A percentile compares a stretch with the other conserved stretches of the same genome.
Evolutionary conservation across 2,888 invertebrate genomes (phyloP).

Genomic region (Drosophila monieri): DNA sequence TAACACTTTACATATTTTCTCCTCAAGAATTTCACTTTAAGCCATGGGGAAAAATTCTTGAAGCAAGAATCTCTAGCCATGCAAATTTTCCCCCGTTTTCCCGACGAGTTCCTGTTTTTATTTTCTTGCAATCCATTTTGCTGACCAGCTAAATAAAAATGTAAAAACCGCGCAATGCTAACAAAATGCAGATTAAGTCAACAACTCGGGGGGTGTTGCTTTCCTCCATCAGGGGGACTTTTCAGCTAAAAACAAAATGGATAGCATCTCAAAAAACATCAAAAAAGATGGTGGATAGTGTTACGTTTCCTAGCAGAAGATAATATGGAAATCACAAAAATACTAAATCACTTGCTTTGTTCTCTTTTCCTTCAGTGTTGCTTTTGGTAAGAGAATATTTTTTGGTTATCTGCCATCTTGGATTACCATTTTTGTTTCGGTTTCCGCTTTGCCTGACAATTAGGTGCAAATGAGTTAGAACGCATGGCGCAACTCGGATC

Average conservation of each 20-base stretch:
- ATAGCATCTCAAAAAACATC: not conserved
- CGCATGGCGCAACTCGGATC: constrained; percentile 51
- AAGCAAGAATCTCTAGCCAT: constrained; percentile 34
- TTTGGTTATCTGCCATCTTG: constrained; percentile 8
- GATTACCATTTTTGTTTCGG: constrained; percentile 10
- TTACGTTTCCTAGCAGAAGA: not conserved
- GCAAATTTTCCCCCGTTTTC: constrained; percentile 50
- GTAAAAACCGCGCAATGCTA: constrained; percentile 36
- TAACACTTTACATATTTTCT: constrained; percentile 1
- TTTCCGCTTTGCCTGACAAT: constrained; percentile 67
- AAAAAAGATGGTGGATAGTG: constrained; percentile 7
- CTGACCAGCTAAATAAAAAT: constrained; percentile 54
- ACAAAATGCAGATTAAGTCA: constrained; percentile 75
- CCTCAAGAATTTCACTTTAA: not conserved
- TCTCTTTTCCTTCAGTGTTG: not conserved
- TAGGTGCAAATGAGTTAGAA: constrained; percentile 76
- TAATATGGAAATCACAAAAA: not conserved
- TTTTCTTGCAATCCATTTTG: constrained; percentile 9
- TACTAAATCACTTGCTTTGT: constrained; percentile 11
- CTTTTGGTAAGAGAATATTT: not conserved
- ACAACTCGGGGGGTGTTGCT: constrained; percentile 39
- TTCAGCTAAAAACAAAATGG: constrained; percentile 4
- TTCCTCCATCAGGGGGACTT: not conserved
- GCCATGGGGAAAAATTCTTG: not conserved
- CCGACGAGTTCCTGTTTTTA: not conserved